These are phyloP conservation scores for Cordylochernes scorpioides DNA, from an alignment of 2,888 invertebrate species.

Conservation along the genomic window DNA sequence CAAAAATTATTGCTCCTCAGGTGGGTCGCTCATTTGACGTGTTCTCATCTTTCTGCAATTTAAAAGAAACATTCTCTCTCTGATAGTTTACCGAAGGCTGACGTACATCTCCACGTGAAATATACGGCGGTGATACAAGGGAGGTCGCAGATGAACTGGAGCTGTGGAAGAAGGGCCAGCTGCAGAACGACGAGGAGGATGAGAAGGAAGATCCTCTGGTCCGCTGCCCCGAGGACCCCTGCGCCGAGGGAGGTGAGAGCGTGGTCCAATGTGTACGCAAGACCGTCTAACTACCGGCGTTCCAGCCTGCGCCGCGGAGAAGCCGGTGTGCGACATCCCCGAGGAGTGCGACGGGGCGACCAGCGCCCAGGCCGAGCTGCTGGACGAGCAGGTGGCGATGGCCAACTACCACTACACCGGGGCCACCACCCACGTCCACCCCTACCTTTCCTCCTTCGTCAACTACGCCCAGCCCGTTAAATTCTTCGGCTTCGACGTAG, in stretches of 20 bases:
- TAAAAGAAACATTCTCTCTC: too few relatives aligned
- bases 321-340: too few relatives aligned
- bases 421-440: slow-evolving; percentile 95
- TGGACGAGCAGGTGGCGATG: slow-evolving; percentile 18
- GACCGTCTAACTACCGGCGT: slow-evolving; percentile 34
- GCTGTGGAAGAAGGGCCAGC: slow-evolving; percentile 63
- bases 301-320: slow-evolving; percentile 8
- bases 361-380: slow-evolving; percentile 7
- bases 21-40: too few relatives aligned
- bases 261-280: too few relatives aligned
- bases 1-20: too few relatives aligned
- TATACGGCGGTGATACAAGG: too few relatives aligned
- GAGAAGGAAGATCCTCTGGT: slow-evolving; percentile 57
- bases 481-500: slow-evolving; percentile 88
- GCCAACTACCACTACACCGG: slow-evolving; percentile 53
- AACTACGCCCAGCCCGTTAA: slow-evolving; percentile 99
- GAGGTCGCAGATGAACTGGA: slow-evolving; percentile 33
- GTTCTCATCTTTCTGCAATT: background rate
- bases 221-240: too few relatives aligned
- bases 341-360: slow-evolving; percentile 4
- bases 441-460: slow-evolving; percentile 91
- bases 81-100: too few relatives aligned
- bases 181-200: slow-evolving; percentile 50
- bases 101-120: too few relatives aligned
- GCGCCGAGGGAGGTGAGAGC: too few relatives aligned